A percentile compares a stretch with the other conserved stretches of the same genome.
Evolutionary conservation across 2,888 invertebrate species (phyloP).

Genomic region (Eupithecia vulgata): DNA sequence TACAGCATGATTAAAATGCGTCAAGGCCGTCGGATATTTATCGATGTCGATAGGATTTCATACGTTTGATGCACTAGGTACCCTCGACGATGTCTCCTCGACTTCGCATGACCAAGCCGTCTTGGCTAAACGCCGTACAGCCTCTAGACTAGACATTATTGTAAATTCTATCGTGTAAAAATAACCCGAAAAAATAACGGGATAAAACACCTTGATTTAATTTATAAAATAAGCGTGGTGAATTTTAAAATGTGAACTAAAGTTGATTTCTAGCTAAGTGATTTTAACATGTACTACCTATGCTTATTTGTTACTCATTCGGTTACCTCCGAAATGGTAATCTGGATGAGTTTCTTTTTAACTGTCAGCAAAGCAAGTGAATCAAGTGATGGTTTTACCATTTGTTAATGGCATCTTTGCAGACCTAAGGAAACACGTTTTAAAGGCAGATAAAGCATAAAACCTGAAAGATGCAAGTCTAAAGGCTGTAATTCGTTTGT

Average conservation of each 20-base stretch:
- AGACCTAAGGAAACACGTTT: background rate
- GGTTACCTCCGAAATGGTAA: background rate
- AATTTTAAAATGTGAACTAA: background rate
- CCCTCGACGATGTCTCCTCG: conserved; percentile 54
- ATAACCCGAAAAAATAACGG: no score
- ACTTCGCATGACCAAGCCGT: conserved; percentile 72
- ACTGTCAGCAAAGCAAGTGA: background rate
- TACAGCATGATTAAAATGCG: background rate
- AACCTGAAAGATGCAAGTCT: conserved; percentile 51
- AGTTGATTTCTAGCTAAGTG: conserved; percentile 10
- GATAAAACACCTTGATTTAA: background rate
- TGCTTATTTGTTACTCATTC: background rate
- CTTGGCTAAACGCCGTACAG: conserved; percentile 68
- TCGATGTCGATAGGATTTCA: conserved; percentile 11
- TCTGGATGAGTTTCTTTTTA: background rate
- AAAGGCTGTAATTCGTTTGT: conserved; percentile 59
- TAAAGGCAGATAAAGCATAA: conserved; percentile 2
- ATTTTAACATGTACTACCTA: background rate
- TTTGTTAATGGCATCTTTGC: background rate
- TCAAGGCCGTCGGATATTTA: background rate
- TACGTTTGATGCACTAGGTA: conserved; percentile 25
- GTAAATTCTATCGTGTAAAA: background rate
- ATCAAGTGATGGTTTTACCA: no score
- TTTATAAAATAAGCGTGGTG: conserved; percentile 9
- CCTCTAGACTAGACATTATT: conserved; percentile 53